Evolutionary conservation across 1,140 invertebrate genomes (phyloP).

Genomic region (Pseudomyrmex dendroicus): DNA sequence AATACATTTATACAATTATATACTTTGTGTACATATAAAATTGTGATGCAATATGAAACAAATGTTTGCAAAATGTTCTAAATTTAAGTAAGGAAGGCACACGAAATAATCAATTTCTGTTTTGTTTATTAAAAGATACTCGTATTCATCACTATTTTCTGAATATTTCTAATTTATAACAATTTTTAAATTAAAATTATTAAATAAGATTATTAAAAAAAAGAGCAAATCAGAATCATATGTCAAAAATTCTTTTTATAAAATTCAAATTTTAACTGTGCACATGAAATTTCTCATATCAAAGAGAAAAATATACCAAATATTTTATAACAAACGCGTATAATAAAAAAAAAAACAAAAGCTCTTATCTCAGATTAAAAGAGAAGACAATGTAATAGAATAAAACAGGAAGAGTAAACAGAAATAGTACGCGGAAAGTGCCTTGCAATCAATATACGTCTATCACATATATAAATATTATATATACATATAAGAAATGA

Average conservation of each 20-base stretch:
- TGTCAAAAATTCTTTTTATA: neutral
- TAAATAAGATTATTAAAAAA: neutral
- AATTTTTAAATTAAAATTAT: conserved; percentile 19
- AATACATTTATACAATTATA: no score
- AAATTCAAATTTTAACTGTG: neutral
- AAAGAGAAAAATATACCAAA: conserved; percentile 5
- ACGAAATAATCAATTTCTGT: neutral
- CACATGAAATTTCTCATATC: neutral
- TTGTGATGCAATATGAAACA: conserved; percentile 1
- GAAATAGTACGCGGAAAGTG: conserved; percentile 69
- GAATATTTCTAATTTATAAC: conserved; percentile 4
- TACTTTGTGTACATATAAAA: no score
- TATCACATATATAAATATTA: conserved; percentile 49
- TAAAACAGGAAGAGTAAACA: neutral
- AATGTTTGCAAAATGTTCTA: conserved; percentile 31
- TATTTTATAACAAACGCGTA: neutral
- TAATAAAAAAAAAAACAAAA: neutral
- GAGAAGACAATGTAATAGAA: conserved; percentile 9
- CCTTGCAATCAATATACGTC: conserved; percentile 72
- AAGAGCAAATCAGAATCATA: neutral
- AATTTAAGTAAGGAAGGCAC: conserved; percentile 12
- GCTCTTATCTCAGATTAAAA: conserved; percentile 21
- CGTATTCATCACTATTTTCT: neutral
- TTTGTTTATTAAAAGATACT: no score
- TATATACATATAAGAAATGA: conserved; percentile 1